A percentile compares a stretch with the other conserved stretches of the same genome.
These are phyloP conservation scores for Stramonita haemastoma DNA, from an alignment of 2,888 invertebrate species.

Conservation along the genomic window DNA sequence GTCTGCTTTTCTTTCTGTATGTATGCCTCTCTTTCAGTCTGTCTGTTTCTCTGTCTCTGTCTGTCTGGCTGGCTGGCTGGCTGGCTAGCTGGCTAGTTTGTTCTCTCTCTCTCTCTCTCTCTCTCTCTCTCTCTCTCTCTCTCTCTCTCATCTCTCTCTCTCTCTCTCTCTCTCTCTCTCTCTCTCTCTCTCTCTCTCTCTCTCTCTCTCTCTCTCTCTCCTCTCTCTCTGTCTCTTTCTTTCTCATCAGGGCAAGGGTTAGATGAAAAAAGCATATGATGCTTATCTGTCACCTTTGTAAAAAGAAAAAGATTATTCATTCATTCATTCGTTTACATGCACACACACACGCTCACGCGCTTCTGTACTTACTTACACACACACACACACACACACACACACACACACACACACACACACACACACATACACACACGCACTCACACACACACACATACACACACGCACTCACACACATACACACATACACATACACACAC, in stretches of 20 bases:
- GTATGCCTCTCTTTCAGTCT: neutral
- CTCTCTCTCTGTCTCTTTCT: neutral
- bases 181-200: neutral
- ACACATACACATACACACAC: neutral
- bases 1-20: neutral
- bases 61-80: neutral
- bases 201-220: neutral
- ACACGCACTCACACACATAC: neutral
- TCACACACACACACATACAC: neutral
- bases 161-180: neutral
- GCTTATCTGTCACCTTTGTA: neutral
- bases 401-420: no score
- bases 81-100: no score
- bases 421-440: neutral
- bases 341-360: neutral
- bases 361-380: neutral
- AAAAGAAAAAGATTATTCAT: neutral
- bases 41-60: neutral
- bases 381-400: neutral
- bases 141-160: neutral
- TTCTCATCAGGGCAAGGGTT: no score
- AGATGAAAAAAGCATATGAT: neutral
- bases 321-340: neutral
- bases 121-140: neutral
- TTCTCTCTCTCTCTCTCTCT: neutral